Percentiles rank a stretch among this genome's conserved stretches.
Conservation (phyloP, 2,797 vertebrate species). For the Hirundo rustica region DNA sequence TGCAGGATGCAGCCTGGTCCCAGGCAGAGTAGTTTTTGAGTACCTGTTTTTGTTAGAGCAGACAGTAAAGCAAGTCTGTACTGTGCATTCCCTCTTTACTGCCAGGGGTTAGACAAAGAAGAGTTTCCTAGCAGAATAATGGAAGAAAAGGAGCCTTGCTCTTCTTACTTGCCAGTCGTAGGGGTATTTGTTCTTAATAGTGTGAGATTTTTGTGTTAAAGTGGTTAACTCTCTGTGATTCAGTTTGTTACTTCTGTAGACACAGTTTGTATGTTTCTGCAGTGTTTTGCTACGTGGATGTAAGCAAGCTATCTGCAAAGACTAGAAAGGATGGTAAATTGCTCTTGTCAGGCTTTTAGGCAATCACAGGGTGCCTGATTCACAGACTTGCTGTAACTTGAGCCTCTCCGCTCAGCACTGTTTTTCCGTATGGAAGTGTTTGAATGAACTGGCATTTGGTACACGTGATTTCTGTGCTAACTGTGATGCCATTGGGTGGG, state of each 20-base stretch:
- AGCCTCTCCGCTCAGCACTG: background rate
- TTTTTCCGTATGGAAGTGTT: background rate
- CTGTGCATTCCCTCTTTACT: background rate
- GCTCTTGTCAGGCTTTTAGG: background rate
- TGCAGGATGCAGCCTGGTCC: slow-evolving; percentile 41
- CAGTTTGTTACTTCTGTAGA: background rate
- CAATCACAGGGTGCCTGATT: background rate
- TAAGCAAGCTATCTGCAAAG: background rate
- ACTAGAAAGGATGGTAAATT: background rate
- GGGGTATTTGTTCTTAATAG: background rate
- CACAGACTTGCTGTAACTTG: background rate
- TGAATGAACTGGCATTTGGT: background rate
- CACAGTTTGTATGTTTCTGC: background rate
- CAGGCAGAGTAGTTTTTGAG: background rate
- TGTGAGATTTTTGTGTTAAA: background rate
- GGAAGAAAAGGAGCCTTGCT: background rate
- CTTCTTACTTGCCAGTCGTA: background rate
- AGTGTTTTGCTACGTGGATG: background rate
- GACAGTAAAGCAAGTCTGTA: background rate
- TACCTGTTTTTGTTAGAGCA: background rate
- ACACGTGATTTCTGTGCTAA: background rate
- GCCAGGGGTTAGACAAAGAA: background rate
- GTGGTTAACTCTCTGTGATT: background rate
- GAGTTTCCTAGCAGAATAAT: background rate
- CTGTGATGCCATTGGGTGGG: accelerated